Conservation (phyloP, 2,797 vertebrate genomes). For the Microcaecilia unicolor region DNA sequence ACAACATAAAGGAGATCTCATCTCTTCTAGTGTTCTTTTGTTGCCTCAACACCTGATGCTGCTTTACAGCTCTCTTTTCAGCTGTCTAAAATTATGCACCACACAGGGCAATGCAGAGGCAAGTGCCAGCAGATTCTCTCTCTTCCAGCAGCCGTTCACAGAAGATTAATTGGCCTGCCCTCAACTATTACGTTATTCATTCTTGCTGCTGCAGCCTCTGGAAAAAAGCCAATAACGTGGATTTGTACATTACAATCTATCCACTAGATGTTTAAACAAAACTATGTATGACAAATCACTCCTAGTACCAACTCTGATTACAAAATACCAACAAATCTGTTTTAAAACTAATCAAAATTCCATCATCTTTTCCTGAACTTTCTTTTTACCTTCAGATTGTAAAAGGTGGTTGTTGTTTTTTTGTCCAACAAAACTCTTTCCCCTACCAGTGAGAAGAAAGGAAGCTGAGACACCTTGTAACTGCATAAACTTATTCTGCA, state of each 20-base stretch:
- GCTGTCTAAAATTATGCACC: not conserved
- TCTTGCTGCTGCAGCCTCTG: not conserved
- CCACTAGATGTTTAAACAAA: not conserved
- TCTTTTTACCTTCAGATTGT: no score
- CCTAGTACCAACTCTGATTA: not conserved
- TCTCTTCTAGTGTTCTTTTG: not conserved
- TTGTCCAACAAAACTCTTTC: no score
- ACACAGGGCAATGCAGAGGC: not conserved
- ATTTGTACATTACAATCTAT: not conserved
- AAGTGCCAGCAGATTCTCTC: not conserved
- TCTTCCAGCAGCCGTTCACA: not conserved
- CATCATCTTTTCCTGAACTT: not conserved
- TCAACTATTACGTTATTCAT: not conserved
- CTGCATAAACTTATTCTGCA: no score
- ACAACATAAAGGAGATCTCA: not conserved
- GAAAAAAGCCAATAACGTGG: not conserved
- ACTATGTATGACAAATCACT: not conserved
- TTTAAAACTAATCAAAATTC: not conserved
- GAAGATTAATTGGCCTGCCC: not conserved
- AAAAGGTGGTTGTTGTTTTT: no score
- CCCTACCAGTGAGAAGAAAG: no score
- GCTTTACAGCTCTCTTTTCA: not conserved
- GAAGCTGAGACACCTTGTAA: no score
- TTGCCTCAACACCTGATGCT: fast-evolving
- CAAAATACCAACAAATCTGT: not conserved